Evolutionary conservation across 2,797 vertebrate species (phyloP).

Genomic region (Microchirus variegatus): DNA sequence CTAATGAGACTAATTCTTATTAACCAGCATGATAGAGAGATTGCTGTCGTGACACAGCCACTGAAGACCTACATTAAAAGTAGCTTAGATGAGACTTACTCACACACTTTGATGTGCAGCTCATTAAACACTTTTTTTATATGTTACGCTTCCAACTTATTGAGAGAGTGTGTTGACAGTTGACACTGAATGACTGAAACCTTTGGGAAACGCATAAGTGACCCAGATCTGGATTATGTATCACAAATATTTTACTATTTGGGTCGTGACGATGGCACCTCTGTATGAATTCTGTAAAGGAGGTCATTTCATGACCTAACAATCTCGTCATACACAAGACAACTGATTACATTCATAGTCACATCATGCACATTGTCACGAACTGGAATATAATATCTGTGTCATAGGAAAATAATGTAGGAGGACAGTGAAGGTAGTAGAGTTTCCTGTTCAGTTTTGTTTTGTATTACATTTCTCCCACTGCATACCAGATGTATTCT

Average conservation of each 20-base stretch:
- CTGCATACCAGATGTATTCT: background rate
- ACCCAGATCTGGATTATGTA: slow-evolving; percentile 49
- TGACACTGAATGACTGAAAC: background rate
- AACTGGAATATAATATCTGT: slow-evolving; percentile 10
- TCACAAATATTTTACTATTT: slow-evolving; percentile 22
- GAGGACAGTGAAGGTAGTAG: background rate
- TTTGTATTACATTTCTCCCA: no score
- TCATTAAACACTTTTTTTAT: slow-evolving; percentile 12
- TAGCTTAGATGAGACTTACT: slow-evolving; percentile 8
- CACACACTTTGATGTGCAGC: background rate
- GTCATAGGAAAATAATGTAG: slow-evolving; percentile 1
- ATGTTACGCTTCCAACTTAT: background rate
- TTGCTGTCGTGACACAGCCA: slow-evolving; percentile 8
- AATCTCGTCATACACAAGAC: slow-evolving; percentile 2
- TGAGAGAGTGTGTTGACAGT: background rate
- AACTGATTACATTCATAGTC: background rate
- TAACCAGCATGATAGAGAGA: slow-evolving; percentile 12
- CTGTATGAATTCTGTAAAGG: slow-evolving; percentile 20
- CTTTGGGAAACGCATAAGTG: background rate
- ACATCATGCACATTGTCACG: background rate
- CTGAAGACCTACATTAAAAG: slow-evolving; percentile 30
- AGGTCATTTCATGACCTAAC: slow-evolving; percentile 29
- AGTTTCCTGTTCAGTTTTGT: no score
- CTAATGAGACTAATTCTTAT: slow-evolving; percentile 30
- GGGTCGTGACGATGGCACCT: slow-evolving; percentile 29